A percentile compares a stretch with the other conserved stretches of the same genome.
Conservation (phyloP, 1,140 invertebrate genomes). For the Rhagoletis zephyria region DNA sequence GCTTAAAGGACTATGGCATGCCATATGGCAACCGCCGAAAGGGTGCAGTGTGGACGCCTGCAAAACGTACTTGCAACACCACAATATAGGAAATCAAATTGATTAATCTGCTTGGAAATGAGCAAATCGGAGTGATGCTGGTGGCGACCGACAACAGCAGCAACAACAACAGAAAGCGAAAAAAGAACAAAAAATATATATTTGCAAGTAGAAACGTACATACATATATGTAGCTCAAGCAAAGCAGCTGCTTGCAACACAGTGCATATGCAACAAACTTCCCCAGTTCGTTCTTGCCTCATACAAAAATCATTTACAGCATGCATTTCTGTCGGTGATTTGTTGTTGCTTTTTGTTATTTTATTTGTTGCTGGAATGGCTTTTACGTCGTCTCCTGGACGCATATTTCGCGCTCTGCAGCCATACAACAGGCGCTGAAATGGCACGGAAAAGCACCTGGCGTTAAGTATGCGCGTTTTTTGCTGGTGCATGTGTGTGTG, state of each 20-base stretch:
- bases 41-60: background rate
- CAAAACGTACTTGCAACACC: constrained; percentile 32
- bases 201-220: background rate
- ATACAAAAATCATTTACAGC: background rate
- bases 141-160: background rate
- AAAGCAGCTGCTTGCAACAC: constrained; percentile 45
- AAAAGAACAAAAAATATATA: background rate
- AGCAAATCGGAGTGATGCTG: constrained; percentile 28
- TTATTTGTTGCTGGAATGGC: background rate
- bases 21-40: background rate
- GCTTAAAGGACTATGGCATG: background rate
- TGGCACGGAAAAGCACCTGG: constrained; percentile 33
- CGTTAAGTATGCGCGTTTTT: background rate
- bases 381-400: background rate
- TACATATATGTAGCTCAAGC: background rate
- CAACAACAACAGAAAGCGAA: background rate
- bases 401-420: constrained; percentile 13
- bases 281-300: background rate
- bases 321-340: background rate
- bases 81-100: constrained; percentile 18
- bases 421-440: background rate
- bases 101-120: constrained; percentile 43
- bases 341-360: background rate
- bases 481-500: background rate
- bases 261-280: background rate